Conservation (phyloP, 2,113 vertebrate genomes). For the Alethe castanea region DNA sequence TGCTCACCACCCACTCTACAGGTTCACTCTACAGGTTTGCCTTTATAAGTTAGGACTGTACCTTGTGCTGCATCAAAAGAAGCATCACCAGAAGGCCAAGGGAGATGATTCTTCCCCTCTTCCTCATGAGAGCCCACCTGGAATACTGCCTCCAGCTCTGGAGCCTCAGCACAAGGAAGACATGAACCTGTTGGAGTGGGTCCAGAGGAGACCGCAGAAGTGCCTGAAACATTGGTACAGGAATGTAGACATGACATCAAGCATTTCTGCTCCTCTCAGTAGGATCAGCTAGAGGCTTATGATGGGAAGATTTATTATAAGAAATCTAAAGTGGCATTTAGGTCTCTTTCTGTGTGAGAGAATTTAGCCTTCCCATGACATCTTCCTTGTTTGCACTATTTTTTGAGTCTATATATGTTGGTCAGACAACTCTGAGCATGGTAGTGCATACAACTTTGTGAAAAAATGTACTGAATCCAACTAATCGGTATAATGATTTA, state of each 20-base stretch:
- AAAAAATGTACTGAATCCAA: background rate
- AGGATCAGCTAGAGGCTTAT: background rate
- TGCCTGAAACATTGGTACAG: background rate
- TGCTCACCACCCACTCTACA: background rate
- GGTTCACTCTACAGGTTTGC: background rate
- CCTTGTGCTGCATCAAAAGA: background rate
- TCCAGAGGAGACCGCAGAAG: fast-evolving
- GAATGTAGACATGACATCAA: background rate
- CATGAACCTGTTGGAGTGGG: fast-evolving
- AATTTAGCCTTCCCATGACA: background rate
- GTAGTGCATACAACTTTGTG: background rate
- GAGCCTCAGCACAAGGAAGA: background rate
- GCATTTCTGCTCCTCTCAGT: background rate
- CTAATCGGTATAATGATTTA: background rate
- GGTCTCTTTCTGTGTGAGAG: background rate
- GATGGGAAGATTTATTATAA: background rate
- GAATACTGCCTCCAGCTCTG: fast-evolving
- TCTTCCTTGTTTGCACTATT: background rate
- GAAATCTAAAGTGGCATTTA: background rate
- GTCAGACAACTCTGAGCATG: background rate
- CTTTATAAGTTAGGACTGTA: background rate
- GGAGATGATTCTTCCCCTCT: background rate
- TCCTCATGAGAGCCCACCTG: background rate
- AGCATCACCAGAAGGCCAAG: fast-evolving
- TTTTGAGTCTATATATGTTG: background rate